A percentile compares a stretch with the other conserved stretches of the same genome.
Evolutionary conservation across 2,888 invertebrate species (phyloP).

Genomic region (Parnassius smintheus): DNA sequence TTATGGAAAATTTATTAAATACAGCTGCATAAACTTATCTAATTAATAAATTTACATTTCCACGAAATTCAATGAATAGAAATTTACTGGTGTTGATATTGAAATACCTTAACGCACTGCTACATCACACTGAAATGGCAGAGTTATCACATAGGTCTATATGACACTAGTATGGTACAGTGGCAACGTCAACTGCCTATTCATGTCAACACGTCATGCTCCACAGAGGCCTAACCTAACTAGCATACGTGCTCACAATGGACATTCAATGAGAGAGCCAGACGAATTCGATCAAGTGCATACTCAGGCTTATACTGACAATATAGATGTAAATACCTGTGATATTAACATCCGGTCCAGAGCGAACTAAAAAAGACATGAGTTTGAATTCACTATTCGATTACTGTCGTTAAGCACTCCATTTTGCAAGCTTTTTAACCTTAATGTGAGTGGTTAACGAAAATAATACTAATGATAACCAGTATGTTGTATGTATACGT

Average conservation of each 20-base stretch:
- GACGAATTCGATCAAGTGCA: conserved; percentile 56
- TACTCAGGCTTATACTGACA: conserved; percentile 21
- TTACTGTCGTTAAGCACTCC: too few species aligned
- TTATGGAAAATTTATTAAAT: background rate
- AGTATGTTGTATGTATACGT: too few species aligned
- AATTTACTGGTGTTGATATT: conserved; percentile 27
- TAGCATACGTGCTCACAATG: conserved; percentile 62
- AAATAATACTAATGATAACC: too few species aligned
- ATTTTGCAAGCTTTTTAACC: too few species aligned
- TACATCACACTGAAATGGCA: conserved; percentile 45
- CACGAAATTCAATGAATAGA: conserved; percentile 15
- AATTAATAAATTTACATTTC: conserved; percentile 3
- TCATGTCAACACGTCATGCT: conserved; percentile 53
- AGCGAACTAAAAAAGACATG: too few species aligned
- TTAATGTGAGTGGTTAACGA: too few species aligned
- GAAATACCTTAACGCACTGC: conserved; percentile 29
- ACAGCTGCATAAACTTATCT: background rate
- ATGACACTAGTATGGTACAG: conserved; percentile 51
- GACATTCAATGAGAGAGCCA: conserved; percentile 48
- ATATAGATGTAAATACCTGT: background rate
- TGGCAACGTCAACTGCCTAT: conserved; percentile 49
- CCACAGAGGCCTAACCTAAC: conserved; percentile 38
- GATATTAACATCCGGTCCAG: too few species aligned
- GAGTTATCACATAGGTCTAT: conserved; percentile 57
- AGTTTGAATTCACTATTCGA: too few species aligned